phyloP scores from a whole-genome alignment of 30 jellyfish, hydroid and myxozoan species.

The Hydractinia symbiolongicarpus region DNA sequence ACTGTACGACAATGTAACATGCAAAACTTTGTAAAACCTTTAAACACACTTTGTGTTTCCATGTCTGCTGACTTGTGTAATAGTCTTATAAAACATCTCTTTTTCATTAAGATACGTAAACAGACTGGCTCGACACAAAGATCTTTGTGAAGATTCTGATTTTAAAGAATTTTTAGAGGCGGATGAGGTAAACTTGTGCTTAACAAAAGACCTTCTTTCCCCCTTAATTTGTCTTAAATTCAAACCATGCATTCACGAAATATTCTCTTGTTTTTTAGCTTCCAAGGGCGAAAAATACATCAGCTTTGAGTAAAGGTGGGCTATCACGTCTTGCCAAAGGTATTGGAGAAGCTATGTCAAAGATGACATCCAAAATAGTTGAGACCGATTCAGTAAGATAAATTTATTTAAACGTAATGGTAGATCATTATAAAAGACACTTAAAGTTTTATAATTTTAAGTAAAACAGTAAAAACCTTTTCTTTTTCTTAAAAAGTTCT shows the following conservation, averaged over 20 bases:
- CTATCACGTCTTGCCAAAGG: slow-evolving; percentile 68
- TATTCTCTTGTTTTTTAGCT: slow-evolving; percentile 38
- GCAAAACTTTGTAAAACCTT: neutral
- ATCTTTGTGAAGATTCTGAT: slow-evolving; percentile 78
- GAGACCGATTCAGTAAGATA: slow-evolving; percentile 70
- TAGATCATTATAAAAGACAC: neutral
- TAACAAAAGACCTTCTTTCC: neutral
- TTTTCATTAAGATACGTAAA: slow-evolving; percentile 46
- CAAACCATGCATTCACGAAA: neutral
- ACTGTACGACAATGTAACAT: neutral
- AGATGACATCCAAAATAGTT: slow-evolving; percentile 65
- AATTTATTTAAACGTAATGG: neutral
- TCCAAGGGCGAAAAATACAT: slow-evolving; percentile 88
- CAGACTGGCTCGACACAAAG: slow-evolving; percentile 68
- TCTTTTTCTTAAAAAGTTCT: too few species aligned
- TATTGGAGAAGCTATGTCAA: slow-evolving; percentile 86
- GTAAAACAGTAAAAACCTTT: too few species aligned
- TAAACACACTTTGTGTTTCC: neutral
- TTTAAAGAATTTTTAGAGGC: slow-evolving; percentile 89
- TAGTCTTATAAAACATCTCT: neutral
- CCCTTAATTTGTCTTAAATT: neutral
- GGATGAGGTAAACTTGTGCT: slow-evolving; percentile 47
- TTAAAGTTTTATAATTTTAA: neutral
- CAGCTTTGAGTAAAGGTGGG: slow-evolving; percentile 96
- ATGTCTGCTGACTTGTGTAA: neutral